Conservation (phyloP, 2,888 invertebrate genomes). For the Andricus quercusramuli region DNA sequence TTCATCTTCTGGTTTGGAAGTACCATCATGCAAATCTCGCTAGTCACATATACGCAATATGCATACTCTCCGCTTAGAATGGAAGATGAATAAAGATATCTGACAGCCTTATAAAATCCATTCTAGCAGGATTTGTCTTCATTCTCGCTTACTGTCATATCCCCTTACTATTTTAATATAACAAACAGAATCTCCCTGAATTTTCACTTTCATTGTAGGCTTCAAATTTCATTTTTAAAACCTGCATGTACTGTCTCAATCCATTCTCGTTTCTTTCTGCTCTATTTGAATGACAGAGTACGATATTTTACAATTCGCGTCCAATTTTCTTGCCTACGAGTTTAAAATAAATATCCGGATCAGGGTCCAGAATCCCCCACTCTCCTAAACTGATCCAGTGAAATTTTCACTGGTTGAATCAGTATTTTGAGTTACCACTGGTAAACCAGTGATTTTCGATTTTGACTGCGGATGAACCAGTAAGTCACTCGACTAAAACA, state of each 20-base stretch:
- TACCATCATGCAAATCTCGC: conserved; percentile 43
- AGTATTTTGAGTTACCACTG: no score
- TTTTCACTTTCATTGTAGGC: background rate
- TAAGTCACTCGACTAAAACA: no score
- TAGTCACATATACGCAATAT: conserved; percentile 34
- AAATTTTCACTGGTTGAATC: no score
- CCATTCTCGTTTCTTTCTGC: background rate
- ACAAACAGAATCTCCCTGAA: background rate
- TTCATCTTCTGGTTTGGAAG: conserved; percentile 40
- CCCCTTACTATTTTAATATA: background rate
- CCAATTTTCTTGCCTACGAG: no score
- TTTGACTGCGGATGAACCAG: no score
- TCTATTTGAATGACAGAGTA: no score
- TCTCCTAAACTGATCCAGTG: no score
- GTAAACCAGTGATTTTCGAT: no score
- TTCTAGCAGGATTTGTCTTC: background rate
- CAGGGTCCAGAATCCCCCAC: no score
- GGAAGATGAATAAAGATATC: conserved; percentile 58
- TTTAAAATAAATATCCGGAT: no score
- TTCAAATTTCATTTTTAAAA: background rate
- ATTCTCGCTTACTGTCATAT: background rate
- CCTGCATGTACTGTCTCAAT: background rate
- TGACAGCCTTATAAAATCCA: conserved; percentile 21
- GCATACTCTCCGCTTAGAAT: conserved; percentile 42
- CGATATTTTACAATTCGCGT: no score